Percentiles rank a stretch among this genome's conserved stretches.
phyloP scores from a whole-genome alignment of 1,140 invertebrate species.

The Drosophila santomea region DNA sequence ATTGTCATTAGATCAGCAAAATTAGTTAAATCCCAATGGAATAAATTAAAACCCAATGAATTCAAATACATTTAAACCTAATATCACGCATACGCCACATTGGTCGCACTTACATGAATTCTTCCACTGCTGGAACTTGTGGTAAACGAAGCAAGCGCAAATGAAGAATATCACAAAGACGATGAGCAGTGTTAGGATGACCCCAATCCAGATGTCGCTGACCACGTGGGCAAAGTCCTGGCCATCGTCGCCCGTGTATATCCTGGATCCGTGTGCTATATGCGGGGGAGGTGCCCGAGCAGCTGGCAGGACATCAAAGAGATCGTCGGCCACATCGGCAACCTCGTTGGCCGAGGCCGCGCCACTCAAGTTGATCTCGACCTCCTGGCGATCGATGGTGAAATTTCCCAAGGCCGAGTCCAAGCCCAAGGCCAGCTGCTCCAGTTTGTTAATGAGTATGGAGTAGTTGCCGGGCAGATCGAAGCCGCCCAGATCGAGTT shows the following conservation, averaged over 20 bases:
- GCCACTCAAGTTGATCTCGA: constrained; percentile 71
- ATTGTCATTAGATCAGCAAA: too few species aligned
- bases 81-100: constrained; percentile 48
- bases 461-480: constrained; percentile 84
- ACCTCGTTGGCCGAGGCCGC: constrained; percentile 61
- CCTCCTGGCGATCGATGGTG: constrained; percentile 77
- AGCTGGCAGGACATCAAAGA: constrained; percentile 61
- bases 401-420: constrained; percentile 76
- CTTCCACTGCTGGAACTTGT: constrained; percentile 89
- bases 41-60: too few species aligned
- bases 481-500: constrained; percentile 66
- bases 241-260: constrained; percentile 72
- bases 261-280: constrained; percentile 56
- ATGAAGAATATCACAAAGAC: constrained; percentile 87
- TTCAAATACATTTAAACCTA: too few species aligned
- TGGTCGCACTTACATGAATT: constrained; percentile 86
- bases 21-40: too few species aligned
- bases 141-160: constrained; percentile 87
- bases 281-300: constrained; percentile 61
- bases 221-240: constrained; percentile 80
- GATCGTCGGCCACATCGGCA: constrained; percentile 62
- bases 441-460: constrained; percentile 82
- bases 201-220: constrained; percentile 88
- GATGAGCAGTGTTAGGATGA: constrained; percentile 87
- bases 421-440: constrained; percentile 75